These are phyloP conservation scores for Rissa tridactyla DNA, from an alignment of 2,113 vertebrate genomes.

Conservation along the genomic window DNA sequence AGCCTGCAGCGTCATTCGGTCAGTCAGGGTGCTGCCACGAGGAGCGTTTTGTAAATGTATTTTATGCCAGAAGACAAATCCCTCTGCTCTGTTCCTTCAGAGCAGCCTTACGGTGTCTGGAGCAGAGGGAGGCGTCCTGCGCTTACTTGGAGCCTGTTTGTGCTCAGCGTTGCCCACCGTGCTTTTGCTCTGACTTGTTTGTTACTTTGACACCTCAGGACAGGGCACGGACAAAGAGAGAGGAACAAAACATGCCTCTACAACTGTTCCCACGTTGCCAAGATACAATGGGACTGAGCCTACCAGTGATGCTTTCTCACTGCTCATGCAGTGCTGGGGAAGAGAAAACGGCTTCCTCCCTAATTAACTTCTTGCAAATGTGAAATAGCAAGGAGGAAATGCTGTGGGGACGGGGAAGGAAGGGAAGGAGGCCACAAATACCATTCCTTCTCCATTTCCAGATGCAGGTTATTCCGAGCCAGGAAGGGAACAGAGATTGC, in stretches of 20 bases:
- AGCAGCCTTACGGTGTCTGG: not conserved
- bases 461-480: not conserved
- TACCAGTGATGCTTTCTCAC: not conserved
- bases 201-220: not conserved
- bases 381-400: not conserved
- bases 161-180: not conserved
- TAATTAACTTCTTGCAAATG: not conserved
- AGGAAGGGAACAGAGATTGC: not conserved
- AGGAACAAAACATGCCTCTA: not conserved
- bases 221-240: not conserved
- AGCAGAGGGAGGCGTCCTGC: not conserved
- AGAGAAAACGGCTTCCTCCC: not conserved
- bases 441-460: not conserved
- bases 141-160: not conserved
- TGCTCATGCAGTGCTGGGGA: not conserved
- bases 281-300: not conserved
- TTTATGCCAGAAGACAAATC: not conserved
- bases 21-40: not conserved
- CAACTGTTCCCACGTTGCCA: not conserved
- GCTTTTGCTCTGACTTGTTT: not conserved
- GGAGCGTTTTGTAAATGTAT: no score
- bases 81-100: not conserved
- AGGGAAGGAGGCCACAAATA: not conserved
- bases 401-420: not conserved
- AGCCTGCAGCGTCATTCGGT: not conserved